phyloP scores from a whole-genome alignment of 2,888 invertebrate genomes.

The Lasioglossum lativentre region DNA sequence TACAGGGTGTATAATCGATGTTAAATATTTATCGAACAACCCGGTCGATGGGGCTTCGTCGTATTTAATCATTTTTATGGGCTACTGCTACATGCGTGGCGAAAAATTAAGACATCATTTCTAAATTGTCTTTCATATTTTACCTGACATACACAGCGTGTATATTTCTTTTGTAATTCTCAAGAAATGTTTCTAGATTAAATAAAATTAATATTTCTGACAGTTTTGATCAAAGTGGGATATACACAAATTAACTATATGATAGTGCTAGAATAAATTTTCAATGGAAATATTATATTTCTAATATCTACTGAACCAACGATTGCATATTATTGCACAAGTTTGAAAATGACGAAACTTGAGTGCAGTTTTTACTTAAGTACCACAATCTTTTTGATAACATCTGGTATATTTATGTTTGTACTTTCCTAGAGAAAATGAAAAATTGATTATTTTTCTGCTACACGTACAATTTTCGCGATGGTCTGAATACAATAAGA shows the following conservation, averaged over 20 bases:
- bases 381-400: not conserved
- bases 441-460: not conserved
- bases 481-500: not conserved
- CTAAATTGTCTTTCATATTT: no score
- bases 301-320: no score
- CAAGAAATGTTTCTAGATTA: no score
- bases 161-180: no score
- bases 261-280: not conserved
- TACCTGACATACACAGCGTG: no score
- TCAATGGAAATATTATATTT: no score
- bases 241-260: no score
- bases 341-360: not conserved
- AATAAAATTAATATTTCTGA: no score
- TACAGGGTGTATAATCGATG: not conserved
- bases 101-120: not conserved
- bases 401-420: not conserved
- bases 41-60: not conserved
- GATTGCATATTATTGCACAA: no score
- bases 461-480: not conserved
- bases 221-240: no score
- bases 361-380: not conserved
- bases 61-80: not conserved
- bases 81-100: not conserved
- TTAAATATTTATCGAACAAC: not conserved
- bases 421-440: no score